A percentile compares a stretch with the other conserved stretches of the same genome.
Conservation (phyloP, 2,888 invertebrate genomes). For the Athripsodes cinereus region DNA sequence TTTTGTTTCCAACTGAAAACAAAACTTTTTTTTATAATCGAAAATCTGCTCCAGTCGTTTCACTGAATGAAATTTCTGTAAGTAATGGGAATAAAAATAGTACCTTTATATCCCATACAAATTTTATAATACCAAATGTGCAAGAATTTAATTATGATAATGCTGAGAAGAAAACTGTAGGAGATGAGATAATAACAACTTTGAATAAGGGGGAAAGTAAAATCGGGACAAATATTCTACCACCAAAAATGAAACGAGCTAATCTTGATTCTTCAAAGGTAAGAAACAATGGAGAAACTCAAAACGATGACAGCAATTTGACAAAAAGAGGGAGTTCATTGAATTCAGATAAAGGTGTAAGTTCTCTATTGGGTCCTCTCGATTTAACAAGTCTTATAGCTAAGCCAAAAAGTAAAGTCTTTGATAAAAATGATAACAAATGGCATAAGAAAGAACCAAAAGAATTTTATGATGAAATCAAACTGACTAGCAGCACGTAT, state of each 20-base stretch:
- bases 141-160: too few relatives aligned
- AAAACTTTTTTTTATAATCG: too few relatives aligned
- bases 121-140: too few relatives aligned
- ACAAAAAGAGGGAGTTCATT: constrained; percentile 1
- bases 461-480: not conserved
- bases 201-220: not conserved
- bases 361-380: constrained; percentile 22
- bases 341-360: constrained; percentile 20
- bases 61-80: too few relatives aligned
- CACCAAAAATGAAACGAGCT: constrained; percentile 7
- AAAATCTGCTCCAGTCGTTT: too few relatives aligned
- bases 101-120: too few relatives aligned
- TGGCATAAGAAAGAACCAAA: not conserved
- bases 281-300: constrained; percentile 3
- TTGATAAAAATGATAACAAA: constrained; percentile 1
- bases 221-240: not conserved
- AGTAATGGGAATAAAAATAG: too few relatives aligned
- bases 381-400: constrained; percentile 20
- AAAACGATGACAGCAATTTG: constrained; percentile 13
- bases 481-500: not conserved
- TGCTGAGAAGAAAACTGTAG: too few relatives aligned
- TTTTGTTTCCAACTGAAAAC: too few relatives aligned
- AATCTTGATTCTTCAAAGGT: not conserved
- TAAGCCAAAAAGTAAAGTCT: constrained; percentile 19
- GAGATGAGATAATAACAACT: too few relatives aligned